These are phyloP conservation scores for Drosophila testacea DNA, from an alignment of 2,888 invertebrate genomes.

Conservation along the genomic window DNA sequence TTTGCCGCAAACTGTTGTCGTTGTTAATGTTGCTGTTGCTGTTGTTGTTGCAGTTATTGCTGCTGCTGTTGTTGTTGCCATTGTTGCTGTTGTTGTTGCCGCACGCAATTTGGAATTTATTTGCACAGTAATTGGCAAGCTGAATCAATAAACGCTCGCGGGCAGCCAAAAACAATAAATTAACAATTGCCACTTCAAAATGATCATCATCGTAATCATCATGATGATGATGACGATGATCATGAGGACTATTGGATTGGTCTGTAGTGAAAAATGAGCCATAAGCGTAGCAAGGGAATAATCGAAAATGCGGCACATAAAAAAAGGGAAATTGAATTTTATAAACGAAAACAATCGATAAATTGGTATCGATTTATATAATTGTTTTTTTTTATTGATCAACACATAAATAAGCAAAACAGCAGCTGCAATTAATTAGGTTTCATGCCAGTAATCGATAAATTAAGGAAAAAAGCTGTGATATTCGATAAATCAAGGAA, in stretches of 20 bases:
- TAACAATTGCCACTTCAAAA: slow-evolving; percentile 72
- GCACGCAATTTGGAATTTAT: slow-evolving; percentile 79
- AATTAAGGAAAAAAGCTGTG: not conserved
- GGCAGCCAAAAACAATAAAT: slow-evolving; percentile 73
- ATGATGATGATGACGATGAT: slow-evolving; percentile 11
- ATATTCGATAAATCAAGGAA: too few relatives aligned
- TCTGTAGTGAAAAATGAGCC: slow-evolving; percentile 44
- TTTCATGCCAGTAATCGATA: not conserved
- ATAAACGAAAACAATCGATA: slow-evolving; percentile 48
- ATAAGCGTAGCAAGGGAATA: slow-evolving; percentile 25
- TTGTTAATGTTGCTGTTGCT: slow-evolving; percentile 18
- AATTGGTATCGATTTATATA: slow-evolving; percentile 48
- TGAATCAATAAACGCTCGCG: slow-evolving; percentile 78
- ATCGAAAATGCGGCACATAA: slow-evolving; percentile 15
- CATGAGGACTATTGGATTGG: slow-evolving; percentile 4
- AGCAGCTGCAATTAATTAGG: slow-evolving; percentile 1
- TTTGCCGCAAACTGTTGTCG: slow-evolving; percentile 41
- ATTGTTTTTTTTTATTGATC: not conserved
- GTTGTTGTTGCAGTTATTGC: slow-evolving; percentile 4
- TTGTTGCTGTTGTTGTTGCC: slow-evolving; percentile 44
- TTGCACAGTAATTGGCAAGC: slow-evolving; percentile 80
- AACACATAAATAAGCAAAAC: slow-evolving; percentile 2
- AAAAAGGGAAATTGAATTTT: slow-evolving; percentile 59
- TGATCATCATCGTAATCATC: slow-evolving; percentile 14
- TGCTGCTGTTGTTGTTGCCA: slow-evolving; percentile 20